Conservation (phyloP, 2,113 vertebrate genomes). For the Ornithorhynchus anatinus region DNA sequence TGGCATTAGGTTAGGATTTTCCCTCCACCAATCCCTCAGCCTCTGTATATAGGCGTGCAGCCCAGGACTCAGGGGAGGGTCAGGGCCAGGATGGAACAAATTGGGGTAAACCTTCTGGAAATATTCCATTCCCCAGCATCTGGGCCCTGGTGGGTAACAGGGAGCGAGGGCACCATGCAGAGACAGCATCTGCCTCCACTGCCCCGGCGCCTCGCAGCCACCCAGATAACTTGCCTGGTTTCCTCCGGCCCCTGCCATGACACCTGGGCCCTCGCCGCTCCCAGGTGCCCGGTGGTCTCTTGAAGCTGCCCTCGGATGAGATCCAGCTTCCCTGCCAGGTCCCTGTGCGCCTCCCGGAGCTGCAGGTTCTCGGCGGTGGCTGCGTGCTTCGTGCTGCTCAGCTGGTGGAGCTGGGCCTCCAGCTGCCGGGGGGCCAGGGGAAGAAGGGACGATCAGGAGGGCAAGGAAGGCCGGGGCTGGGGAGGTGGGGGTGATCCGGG, state of each 20-base stretch:
- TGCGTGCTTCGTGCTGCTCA: slow-evolving; percentile 41
- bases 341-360: slow-evolving; percentile 55
- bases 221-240: slow-evolving; percentile 30
- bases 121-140: too few species aligned
- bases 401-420: slow-evolving; percentile 58
- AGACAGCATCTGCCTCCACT: too few species aligned
- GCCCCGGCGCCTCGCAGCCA: too few species aligned
- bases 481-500: too few species aligned
- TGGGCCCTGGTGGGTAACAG: too few species aligned
- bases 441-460: rapidly evolving
- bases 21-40: too few species aligned
- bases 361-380: slow-evolving; percentile 47
- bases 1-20: too few species aligned
- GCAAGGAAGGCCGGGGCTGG: not conserved
- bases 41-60: too few species aligned
- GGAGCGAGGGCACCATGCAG: too few species aligned
- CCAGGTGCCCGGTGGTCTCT: slow-evolving; percentile 51
- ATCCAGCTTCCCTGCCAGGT: slow-evolving; percentile 60
- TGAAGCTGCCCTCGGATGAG: slow-evolving; percentile 65
- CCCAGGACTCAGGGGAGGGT: too few species aligned
- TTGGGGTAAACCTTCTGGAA: too few species aligned
- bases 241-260: slow-evolving; percentile 32
- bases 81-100: too few species aligned
- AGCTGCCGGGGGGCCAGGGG: slow-evolving; percentile 47
- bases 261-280: not conserved